Base-by-base conservation (phyloP, 2,888 invertebrate species). In the Bhutanitis thaidina region DNA sequence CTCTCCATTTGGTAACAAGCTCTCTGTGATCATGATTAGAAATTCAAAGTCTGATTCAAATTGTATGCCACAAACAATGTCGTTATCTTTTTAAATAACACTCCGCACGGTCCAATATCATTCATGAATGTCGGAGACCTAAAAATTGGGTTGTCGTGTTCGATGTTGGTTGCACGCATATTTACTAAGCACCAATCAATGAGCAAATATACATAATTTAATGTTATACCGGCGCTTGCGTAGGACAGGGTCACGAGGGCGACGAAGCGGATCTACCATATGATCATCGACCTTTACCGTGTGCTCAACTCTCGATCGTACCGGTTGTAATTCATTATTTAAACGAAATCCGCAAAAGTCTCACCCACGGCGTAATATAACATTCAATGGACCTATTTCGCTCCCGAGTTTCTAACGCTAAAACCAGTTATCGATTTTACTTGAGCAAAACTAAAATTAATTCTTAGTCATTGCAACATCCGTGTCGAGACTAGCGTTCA, bases 211-310 rank as follows among this genome's bases (percentile, higher is more conserved):
- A 20, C 20, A 2, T 76, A 61, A 74, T 59, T 57, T 48, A 47
- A 56, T 54, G 53, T 35, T 44, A 55, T 53, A 48, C 39, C 71
- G 70, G 73, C 78, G 78, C 77, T 70, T 71, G 72, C 76, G 71
- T 77, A 71, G 69, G 77, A 81, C 82, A 85, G 86, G 88, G 89
- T 88, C 88, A 86, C 68, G 82, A 78, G 85, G 86, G 79, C 86
- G 81, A 65, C 82, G 81, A 89, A 77, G 84, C 89, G 89, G 88
- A 88, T 89, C 88, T 88, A 83, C 80, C 48, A 77, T 83, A 82
- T 89, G 88, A 88, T 84, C 88, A 84, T 86, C 87, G 88, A 89
- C 88, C 88, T 88, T 89, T 88, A 82, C 67, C 74, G 81, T 76
- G 79, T 77, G 82, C 80, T 80, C 80, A 82, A 77, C 77, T 70